Evolutionary conservation across 2,888 invertebrate genomes (phyloP), one percentile per base, ranked within the genome.

Genomic region (Coecobrya sp.): DNA sequence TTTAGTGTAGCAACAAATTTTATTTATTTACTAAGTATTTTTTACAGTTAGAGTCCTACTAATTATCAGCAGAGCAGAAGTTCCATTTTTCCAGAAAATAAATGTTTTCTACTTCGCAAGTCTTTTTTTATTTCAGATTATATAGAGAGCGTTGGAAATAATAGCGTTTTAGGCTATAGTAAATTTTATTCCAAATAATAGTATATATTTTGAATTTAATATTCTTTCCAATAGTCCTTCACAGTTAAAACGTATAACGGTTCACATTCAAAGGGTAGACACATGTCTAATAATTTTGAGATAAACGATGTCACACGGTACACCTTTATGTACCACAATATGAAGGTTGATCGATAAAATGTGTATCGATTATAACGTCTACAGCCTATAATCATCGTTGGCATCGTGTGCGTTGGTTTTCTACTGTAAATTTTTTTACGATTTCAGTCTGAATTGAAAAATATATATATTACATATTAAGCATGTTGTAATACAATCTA

Each of bases 281-380:
- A 62, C 2, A 7, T n/a, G n/a, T n/a, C n/a, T n/a, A n/a, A 42
- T 73, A 42, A 16, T 42, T n/a, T 73, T 73, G n/a, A 42, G 19
- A 3, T 16, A 73, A 73, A 68, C 36, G 3, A 22, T 73, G 42
- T 76, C 42, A 73, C 73, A 45, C 22, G 42, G 22, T 19, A 76
- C 76, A 45, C 10, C n/a, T 36, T 4, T 8, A 10, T 42, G 22
- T 3, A 13, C 2, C 1, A 49, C 45, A 25, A n/a, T n/a, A n/a
- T n/a, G n/a, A n/a, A 76, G 45, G 76, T 11, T 76, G 49, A 76
- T 76, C 76, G 76, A 76, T 76, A 49, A 13, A 49, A 22, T 76
- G 76, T 76, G 76, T 76, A 76, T 76, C 19, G 76, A 76, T 76
- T 76, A 49, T 45, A 49, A 49, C n/a, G 42, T 10, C 0, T 49